Conservation (phyloP, 2,888 invertebrate genomes). For the Cheilosia pagana region DNA sequence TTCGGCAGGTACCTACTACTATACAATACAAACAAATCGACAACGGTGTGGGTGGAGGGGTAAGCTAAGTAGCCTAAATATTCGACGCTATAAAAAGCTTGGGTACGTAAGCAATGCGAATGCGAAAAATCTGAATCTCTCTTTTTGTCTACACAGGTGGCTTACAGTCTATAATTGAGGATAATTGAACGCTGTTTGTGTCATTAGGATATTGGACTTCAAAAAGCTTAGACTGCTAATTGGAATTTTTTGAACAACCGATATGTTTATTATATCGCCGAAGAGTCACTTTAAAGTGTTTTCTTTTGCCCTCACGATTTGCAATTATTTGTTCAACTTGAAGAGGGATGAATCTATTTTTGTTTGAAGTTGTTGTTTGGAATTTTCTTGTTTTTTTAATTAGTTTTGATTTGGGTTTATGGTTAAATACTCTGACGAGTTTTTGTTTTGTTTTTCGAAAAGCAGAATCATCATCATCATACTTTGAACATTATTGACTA, state of each 20-base stretch:
- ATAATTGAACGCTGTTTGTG: slow-evolving; percentile 18
- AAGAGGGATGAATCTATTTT: too few relatives aligned
- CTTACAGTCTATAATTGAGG: slow-evolving; percentile 21
- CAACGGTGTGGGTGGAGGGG: too few relatives aligned
- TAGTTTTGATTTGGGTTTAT: too few relatives aligned
- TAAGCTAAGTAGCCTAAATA: neutral
- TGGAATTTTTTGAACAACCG: slow-evolving; percentile 21
- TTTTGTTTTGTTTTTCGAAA: too few relatives aligned
- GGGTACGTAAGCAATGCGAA: neutral
- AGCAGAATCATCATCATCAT: too few relatives aligned
- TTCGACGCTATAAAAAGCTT: slow-evolving; percentile 34
- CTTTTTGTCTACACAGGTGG: slow-evolving; percentile 5
- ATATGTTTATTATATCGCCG: slow-evolving; percentile 20
- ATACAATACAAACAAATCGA: slow-evolving; percentile 9
- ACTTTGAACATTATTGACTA: too few relatives aligned
- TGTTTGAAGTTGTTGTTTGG: too few relatives aligned
- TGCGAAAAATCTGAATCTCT: slow-evolving; percentile 21
- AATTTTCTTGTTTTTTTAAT: too few relatives aligned
- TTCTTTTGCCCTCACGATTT: too few relatives aligned
- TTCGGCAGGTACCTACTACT: slow-evolving; percentile 29
- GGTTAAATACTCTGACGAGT: too few relatives aligned
- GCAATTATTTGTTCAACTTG: too few relatives aligned
- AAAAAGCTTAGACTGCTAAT: slow-evolving; percentile 36
- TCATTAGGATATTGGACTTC: slow-evolving; percentile 30
- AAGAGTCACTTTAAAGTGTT: neutral